phyloP scores from a whole-genome alignment of 1,140 invertebrate genomes.

The Drosophila kurseongensis region DNA sequence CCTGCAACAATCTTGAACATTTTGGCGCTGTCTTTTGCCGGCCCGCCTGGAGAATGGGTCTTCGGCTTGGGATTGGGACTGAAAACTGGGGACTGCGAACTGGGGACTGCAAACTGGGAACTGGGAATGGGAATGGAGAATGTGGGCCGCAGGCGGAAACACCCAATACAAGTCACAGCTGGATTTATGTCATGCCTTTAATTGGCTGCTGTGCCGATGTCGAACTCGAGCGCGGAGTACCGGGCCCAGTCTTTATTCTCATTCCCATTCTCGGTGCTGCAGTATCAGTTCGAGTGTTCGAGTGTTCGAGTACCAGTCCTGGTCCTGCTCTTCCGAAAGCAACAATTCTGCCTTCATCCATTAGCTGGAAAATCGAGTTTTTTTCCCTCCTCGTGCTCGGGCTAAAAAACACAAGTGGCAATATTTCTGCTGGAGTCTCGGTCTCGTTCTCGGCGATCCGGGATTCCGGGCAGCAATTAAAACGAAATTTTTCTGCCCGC shows the following conservation, averaged over 20 bases:
- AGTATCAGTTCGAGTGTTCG: slow-evolving; percentile 12
- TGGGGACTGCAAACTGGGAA: slow-evolving; percentile 33
- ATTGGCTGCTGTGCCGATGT: slow-evolving; percentile 82
- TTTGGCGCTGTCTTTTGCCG: slow-evolving; percentile 71
- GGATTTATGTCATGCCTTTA: slow-evolving; percentile 84
- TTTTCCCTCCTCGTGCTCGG: slow-evolving; percentile 19
- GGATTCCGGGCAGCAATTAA: slow-evolving; percentile 65
- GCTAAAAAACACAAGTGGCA: slow-evolving; percentile 77
- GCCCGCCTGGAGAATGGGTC: slow-evolving; percentile 19
- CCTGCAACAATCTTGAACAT: slow-evolving; percentile 78
- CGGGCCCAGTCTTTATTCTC: slow-evolving; percentile 19
- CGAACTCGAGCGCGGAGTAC: slow-evolving; percentile 30
- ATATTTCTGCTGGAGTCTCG: slow-evolving; percentile 49
- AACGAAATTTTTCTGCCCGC: slow-evolving; percentile 73
- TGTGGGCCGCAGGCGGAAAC: slow-evolving; percentile 84
- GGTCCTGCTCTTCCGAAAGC: slow-evolving; percentile 38
- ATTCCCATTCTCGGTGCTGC: slow-evolving; percentile 16
- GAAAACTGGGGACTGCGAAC: not conserved
- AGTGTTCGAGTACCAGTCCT: slow-evolving; percentile 4
- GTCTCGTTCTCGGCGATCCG: slow-evolving; percentile 2
- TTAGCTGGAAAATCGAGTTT: slow-evolving; percentile 81
- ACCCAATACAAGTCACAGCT: slow-evolving; percentile 84
- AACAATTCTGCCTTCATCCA: slow-evolving; percentile 70
- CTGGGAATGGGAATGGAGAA: slow-evolving; percentile 52
- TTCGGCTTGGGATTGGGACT: not conserved